These are phyloP conservation scores for Epinotia brunnichana DNA, from an alignment of 2,888 invertebrate genomes.

Conservation along the genomic window DNA sequence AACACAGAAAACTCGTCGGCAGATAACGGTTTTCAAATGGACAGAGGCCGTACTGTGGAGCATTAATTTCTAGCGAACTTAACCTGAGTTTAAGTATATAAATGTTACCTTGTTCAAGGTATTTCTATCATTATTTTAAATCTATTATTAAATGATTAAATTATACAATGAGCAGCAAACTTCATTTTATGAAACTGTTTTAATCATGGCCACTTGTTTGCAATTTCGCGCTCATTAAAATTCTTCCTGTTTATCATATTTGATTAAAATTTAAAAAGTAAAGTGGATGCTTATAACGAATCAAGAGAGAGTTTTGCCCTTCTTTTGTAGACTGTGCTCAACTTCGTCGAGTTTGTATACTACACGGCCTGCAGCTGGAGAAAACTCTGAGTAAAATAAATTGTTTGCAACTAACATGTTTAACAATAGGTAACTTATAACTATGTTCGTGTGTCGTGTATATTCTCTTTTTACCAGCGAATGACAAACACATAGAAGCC, in stretches of 20 bases:
- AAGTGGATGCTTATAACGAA: conserved; percentile 1
- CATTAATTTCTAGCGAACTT: no score
- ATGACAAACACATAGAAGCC: no score
- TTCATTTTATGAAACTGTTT: not conserved
- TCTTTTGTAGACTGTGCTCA: conserved; percentile 14
- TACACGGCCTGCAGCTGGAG: conserved; percentile 5
- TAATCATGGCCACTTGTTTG: not conserved
- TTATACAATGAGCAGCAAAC: not conserved
- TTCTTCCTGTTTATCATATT: not conserved
- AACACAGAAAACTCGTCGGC: not conserved
- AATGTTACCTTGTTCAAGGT: no score
- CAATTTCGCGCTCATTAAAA: conserved; percentile 4
- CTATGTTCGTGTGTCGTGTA: no score
- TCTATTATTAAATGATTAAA: no score
- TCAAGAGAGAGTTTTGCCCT: conserved; percentile 8
- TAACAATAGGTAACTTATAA: not conserved
- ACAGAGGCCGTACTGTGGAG: not conserved
- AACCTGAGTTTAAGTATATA: not conserved
- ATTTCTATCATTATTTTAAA: no score
- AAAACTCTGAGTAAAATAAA: conserved; percentile 11
- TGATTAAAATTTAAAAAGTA: conserved; percentile 12
- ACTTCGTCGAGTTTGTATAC: conserved; percentile 11
- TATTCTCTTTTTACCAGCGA: no score
- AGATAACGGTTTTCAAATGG: not conserved
- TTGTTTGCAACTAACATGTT: not conserved